Conservation (phyloP, 1,140 invertebrate genomes). For the Tetramorium alpestre region DNA sequence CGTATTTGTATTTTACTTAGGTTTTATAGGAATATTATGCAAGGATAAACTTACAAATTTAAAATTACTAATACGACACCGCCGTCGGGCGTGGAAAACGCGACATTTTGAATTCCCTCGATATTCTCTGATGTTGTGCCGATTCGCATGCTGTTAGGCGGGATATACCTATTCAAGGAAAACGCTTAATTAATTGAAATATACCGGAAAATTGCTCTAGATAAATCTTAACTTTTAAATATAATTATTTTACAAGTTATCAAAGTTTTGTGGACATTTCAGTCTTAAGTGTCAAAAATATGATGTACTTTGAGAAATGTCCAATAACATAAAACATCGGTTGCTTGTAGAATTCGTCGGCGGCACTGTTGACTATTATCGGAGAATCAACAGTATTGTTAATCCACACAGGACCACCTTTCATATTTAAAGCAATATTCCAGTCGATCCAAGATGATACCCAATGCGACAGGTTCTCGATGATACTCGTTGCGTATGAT, state of each 20-base stretch:
- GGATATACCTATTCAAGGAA: conserved; percentile 26
- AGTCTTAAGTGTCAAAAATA: neutral
- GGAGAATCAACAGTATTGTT: conserved; percentile 92
- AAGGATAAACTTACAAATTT: conserved; percentile 32
- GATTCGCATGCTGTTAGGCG: conserved; percentile 31
- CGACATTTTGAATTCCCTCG: neutral
- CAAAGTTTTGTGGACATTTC: neutral
- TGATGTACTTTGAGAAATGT: conserved; percentile 92
- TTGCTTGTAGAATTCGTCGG: conserved; percentile 93
- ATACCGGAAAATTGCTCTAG: neutral
- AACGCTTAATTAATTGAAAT: conserved; percentile 2
- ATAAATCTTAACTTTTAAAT: neutral
- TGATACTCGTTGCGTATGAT: conserved; percentile 13
- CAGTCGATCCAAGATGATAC: conserved; percentile 94
- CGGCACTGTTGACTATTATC: conserved; percentile 90
- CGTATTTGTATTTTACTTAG: neutral
- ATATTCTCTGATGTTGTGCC: neutral
- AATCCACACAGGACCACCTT: conserved; percentile 94
- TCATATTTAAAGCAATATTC: conserved; percentile 92
- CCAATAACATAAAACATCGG: conserved; percentile 95
- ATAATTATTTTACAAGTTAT: neutral
- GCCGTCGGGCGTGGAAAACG: conserved; percentile 19
- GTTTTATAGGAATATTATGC: neutral
- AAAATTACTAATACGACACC: conserved; percentile 12
- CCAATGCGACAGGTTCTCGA: conserved; percentile 72